Conservation (phyloP, 2,113 vertebrate genomes). For the Bungarus multicinctus region DNA sequence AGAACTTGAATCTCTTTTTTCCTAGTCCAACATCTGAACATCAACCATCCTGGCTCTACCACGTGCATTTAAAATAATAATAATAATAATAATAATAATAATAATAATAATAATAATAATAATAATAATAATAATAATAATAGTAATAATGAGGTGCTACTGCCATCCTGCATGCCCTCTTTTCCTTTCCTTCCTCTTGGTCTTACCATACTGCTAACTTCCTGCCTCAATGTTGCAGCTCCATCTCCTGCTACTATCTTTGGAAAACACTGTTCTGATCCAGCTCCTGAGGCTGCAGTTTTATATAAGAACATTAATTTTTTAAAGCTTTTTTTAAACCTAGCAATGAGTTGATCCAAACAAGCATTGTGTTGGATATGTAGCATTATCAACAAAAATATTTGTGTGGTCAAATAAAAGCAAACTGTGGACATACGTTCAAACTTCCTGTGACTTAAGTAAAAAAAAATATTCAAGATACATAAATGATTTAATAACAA, state of each 20-base stretch:
- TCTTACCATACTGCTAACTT: background rate
- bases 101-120: no score
- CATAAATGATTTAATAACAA: conserved; percentile 60
- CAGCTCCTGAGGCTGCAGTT: background rate
- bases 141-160: background rate
- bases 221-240: background rate
- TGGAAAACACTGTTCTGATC: background rate
- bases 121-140: no score
- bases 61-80: no score
- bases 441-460: conserved; percentile 59
- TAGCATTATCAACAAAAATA: background rate
- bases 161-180: background rate
- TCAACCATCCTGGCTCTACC: background rate
- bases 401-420: conserved; percentile 42
- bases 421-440: conserved; percentile 63
- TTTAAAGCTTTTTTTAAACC: background rate
- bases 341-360: background rate
- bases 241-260: background rate
- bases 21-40: background rate
- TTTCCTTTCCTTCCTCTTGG: background rate
- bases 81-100: no score
- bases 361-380: background rate
- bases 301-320: background rate
- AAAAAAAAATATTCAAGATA: conserved; percentile 52
- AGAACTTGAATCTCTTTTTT: background rate